Conservation (phyloP, 2,797 vertebrate species). For the Malurus splendens region DNA sequence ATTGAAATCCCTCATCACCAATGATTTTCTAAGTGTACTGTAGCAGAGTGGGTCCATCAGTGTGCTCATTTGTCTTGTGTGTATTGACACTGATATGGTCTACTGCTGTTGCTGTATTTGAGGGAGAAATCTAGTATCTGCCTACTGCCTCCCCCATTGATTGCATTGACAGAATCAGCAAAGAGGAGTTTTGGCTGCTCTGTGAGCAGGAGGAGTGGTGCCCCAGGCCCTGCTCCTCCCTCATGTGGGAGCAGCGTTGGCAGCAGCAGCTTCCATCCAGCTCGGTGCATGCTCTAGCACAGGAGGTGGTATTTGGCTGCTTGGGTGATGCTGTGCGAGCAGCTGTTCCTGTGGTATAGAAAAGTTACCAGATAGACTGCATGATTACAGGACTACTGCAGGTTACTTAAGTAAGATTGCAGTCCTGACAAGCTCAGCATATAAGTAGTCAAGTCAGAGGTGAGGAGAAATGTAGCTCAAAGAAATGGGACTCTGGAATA, state of each 20-base stretch:
- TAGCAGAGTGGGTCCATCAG: neutral
- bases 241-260: neutral
- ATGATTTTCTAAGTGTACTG: neutral
- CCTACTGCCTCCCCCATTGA: neutral
- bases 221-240: neutral
- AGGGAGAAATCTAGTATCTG: neutral
- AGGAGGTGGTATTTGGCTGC: neutral
- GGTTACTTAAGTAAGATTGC: neutral
- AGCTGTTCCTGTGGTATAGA: neutral
- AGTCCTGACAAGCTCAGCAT: neutral
- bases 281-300: neutral
- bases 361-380: neutral
- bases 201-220: neutral
- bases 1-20: neutral
- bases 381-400: neutral
- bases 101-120: neutral
- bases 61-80: neutral
- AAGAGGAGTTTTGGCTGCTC: neutral
- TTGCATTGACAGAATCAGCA: neutral
- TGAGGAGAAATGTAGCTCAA: neutral
- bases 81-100: accelerated
- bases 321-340: neutral
- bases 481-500: neutral
- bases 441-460: neutral
- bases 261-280: neutral